Evolutionary conservation across 2,797 vertebrate genomes (phyloP), one percentile per base, ranked within the genome.

Genomic region (Leptoclinus maculatus): DNA sequence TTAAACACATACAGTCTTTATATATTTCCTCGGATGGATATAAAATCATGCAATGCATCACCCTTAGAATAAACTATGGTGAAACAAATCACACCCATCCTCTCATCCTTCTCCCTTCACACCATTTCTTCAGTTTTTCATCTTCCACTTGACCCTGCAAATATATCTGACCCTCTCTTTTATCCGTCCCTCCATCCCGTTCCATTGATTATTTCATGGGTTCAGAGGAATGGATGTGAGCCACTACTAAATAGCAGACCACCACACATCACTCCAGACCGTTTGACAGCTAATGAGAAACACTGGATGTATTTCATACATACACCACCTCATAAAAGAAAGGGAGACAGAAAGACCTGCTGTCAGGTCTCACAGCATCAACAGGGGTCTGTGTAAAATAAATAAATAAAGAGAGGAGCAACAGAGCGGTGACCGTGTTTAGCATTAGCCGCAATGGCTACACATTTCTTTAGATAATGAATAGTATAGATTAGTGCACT

Each of bases 211-310:
- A 91, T 88, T 87, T 87, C 78, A 72, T 69, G 71, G 86, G 53
- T 89, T 83, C 84, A 74, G 80, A 78, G 85, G 79, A 73, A 88
- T 93, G 83, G 82, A 91, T 91, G 87, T 83, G 83, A 89, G 84
- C 81, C 79, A 92, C 93, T 92, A 91, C 90, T 83, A 89, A 92
- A 86, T 76, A 92, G 84, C 89, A 82, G 90, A 81, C 81, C 66
- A 60, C 81, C 82, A 87, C 87, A 88, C 79, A 90, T 94, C 93
- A 92, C 79, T 80, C 70, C 78, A 75, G 75, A 86, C 81, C 65
- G 66, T 67, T 66, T 89, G 92, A 92, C 91, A 90, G 82, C 80
- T 91, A 92, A 94, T 93, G 89, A 92, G 91, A 91, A 87, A 75
- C 78, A 76, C 73, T 71, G 70, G 69, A 84, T 88, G 83, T 85